phyloP scores from a whole-genome alignment of 37 sponge, comb jelly and placozoan genomes.

The Aplysina aerophoba region DNA sequence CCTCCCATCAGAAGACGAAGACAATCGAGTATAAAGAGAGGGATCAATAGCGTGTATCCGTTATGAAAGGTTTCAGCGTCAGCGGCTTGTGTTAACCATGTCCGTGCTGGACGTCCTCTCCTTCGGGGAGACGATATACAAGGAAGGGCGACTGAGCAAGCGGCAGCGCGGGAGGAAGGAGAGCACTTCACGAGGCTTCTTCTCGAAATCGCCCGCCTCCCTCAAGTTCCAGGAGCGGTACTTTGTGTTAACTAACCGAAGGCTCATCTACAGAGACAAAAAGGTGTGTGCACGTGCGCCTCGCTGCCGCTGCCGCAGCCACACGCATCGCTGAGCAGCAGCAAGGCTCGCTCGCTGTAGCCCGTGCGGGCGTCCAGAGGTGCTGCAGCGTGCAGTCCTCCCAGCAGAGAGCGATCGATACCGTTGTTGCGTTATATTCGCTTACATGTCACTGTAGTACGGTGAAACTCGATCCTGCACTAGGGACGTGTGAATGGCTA shows the following conservation, averaged over 20 bases:
- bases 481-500: too few species aligned
- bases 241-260: conserved; percentile 51
- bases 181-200: not conserved
- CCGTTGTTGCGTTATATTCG: too few species aligned
- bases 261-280: conserved; percentile 65
- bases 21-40: not conserved
- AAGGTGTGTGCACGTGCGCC: too few species aligned
- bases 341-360: too few species aligned
- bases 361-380: too few species aligned
- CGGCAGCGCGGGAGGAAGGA: conserved; percentile 61
- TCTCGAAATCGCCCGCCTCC: conserved; percentile 21
- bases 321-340: too few species aligned
- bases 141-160: conserved; percentile 73
- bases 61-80: not conserved
- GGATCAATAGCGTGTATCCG: too few species aligned
- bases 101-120: not conserved
- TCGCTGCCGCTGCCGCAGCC: too few species aligned
- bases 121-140: conserved; percentile 29
- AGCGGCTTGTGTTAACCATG: not conserved
- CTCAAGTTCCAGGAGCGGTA: conserved; percentile 85
- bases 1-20: not conserved
- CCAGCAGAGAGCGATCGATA: too few species aligned
- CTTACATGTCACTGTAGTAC: too few species aligned
- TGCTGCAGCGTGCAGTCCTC: too few species aligned
- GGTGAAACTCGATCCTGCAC: too few species aligned